Percentiles rank a stretch among this genome's conserved stretches.
phyloP scores from a whole-genome alignment of 2,113 vertebrate genomes.

The Sinocyclocheilus anshuiensis region DNA sequence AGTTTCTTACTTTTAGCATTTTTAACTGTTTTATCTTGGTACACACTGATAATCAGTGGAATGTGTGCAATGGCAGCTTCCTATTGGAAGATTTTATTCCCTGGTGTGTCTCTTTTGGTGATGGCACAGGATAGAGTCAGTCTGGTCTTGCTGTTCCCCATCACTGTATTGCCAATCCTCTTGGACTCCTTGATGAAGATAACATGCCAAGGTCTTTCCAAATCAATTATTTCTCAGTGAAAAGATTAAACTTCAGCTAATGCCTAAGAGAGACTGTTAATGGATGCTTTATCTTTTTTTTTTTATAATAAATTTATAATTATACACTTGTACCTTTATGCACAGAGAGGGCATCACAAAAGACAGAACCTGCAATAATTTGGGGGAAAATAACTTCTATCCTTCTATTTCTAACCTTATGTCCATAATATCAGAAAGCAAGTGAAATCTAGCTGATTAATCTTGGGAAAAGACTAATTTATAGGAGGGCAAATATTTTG shows the following conservation, averaged over 20 bases:
- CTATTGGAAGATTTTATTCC: neutral
- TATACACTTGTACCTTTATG: too few species aligned
- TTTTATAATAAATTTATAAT: too few species aligned
- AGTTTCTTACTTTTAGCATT: neutral
- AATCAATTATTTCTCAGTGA: constrained; percentile 47
- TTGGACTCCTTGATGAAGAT: constrained; percentile 11
- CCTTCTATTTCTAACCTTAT: neutral
- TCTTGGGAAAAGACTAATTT: neutral
- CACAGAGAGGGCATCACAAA: neutral
- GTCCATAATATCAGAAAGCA: neutral
- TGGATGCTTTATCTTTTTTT: neutral
- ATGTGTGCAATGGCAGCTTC: neutral
- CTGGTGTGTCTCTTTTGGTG: constrained; percentile 20
- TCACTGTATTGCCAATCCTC: constrained; percentile 36
- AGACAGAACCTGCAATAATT: neutral
- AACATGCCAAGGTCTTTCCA: constrained; percentile 5
- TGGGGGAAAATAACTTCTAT: neutral
- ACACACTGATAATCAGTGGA: constrained; percentile 15
- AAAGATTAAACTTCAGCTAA: constrained; percentile 30
- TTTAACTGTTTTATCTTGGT: constrained; percentile 30
- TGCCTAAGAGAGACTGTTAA: constrained; percentile 11
- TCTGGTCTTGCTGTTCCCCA: constrained; percentile 28
- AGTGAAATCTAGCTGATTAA: neutral
- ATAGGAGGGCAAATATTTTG: neutral
- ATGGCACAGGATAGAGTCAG: neutral